Percentiles rank a stretch among this genome's conserved stretches.
Conservation (phyloP, 2,888 invertebrate species). For the Scelioninae gen. 1 region DNA sequence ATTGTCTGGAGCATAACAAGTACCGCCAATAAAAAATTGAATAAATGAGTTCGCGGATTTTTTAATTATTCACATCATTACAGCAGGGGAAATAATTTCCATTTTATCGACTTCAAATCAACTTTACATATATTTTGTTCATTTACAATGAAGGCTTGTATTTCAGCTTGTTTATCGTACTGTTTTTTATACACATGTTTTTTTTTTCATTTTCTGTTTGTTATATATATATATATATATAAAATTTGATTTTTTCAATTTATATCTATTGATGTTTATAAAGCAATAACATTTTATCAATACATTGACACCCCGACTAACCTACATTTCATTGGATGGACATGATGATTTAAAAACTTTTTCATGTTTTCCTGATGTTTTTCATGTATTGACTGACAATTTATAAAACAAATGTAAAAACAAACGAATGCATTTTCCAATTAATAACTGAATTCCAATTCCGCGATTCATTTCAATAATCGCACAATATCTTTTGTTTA, state of each 20-base stretch:
- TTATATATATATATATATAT: no score
- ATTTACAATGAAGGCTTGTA: no score
- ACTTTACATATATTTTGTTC: no score
- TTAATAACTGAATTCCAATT: neutral
- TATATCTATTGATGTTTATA: constrained; percentile 14
- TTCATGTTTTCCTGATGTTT: neutral
- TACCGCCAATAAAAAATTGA: no score
- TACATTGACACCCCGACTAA: constrained; percentile 26
- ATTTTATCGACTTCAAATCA: no score
- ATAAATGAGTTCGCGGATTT: no score
- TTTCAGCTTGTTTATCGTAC: no score
- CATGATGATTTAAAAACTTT: neutral
- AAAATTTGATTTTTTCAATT: constrained; percentile 3
- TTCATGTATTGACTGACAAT: constrained; percentile 3
- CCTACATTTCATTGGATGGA: constrained; percentile 20
- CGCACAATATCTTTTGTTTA: constrained; percentile 13
- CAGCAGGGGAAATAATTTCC: no score
- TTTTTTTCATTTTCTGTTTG: no score
- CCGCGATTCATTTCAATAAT: constrained; percentile 17
- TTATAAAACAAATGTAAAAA: neutral
- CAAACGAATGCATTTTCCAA: neutral
- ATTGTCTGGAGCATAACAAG: no score
- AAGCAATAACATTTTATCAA: constrained; percentile 29
- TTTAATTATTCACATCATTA: no score
- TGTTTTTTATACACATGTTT: no score